These are phyloP conservation scores for Axinella damicornis DNA, from an alignment of 37 sponge, comb jelly and placozoan species.

Conservation along the genomic window DNA sequence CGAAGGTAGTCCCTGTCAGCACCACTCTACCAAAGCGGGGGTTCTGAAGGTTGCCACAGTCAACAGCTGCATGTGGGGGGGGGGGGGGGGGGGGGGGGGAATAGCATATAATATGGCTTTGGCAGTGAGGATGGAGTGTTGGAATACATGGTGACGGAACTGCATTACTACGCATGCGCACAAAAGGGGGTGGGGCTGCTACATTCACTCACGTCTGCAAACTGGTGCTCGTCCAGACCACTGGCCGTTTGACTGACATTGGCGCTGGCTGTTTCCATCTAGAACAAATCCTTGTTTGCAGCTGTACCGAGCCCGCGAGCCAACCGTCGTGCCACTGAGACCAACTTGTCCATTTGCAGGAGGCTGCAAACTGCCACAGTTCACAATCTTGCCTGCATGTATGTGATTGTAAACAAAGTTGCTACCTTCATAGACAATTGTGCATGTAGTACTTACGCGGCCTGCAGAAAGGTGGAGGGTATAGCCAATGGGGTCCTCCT, in stretches of 20 bases:
- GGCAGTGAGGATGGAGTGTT: too few species aligned
- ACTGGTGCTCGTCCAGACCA: conserved; percentile 62
- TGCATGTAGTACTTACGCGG: too few species aligned
- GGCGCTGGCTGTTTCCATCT: conserved; percentile 15
- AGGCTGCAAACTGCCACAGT: neutral
- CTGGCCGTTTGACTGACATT: conserved; percentile 50
- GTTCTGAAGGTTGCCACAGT: conserved; percentile 33
- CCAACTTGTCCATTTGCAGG: conserved; percentile 2
- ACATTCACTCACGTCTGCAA: conserved; percentile 38
- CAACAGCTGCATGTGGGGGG: too few species aligned
- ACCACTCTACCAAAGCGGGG: conserved; percentile 55
- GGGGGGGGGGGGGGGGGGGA: too few species aligned
- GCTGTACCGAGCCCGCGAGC: conserved; percentile 39
- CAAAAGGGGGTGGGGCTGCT: too few species aligned
- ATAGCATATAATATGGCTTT: too few species aligned
- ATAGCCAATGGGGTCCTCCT: too few species aligned
- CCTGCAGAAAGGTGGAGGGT: too few species aligned
- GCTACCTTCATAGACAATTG: too few species aligned
- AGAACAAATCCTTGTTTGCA: conserved; percentile 45
- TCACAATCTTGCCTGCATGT: neutral
- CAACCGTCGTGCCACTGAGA: neutral
- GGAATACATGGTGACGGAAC: neutral
- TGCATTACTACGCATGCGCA: neutral
- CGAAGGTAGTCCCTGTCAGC: conserved; percentile 12
- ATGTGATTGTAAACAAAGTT: too few species aligned